Evolutionary conservation across 2,797 vertebrate species (phyloP), one percentile per base, ranked within the genome.

Genomic region (Sebastes cheni): DNA sequence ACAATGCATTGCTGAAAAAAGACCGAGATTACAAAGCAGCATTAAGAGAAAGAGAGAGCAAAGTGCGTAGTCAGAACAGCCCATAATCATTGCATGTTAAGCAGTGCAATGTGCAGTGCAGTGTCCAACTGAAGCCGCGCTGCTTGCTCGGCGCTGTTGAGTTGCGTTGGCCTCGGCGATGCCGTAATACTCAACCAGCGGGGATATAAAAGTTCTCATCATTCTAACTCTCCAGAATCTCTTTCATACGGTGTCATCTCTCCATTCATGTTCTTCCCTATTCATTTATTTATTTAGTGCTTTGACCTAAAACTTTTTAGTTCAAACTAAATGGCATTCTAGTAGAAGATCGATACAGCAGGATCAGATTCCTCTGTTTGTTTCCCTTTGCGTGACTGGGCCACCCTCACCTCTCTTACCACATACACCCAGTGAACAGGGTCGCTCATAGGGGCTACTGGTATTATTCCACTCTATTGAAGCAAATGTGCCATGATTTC

Each of bases 261-360:
- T 96, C 94, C 88, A 94, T 93, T 91, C 91, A 93, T 79, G 75
- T 80, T 68, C 86, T 91, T 94, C 92, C 85, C 93, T 89, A 88
- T 95, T 93, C 83, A 93, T 95, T 94, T 91, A 95, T 95, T 94
- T 94, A 94, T 95, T 94, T 94, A 94, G 94, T 89, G 91, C 70
- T 93, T 95, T 89, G 92, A 94, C 91, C 88, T 93, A 76, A 80
- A 77, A 82, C 84, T 88, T 90, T 93, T 89, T 82, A 92, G 61
- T 92, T 93, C 27, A 93, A 95, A 95, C 86, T 92, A 93, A 95
- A 94, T 91, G 84, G 77, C 83, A 91, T 88, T 77, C 39, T 85
- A 69, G 54, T 89, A 85, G 82, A 82, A 76, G 80, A 89, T 66
- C 73, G 75, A 89, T 91, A 94, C 82, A 89, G 82, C 84, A 91